phyloP scores from a whole-genome alignment of 2,888 invertebrate species.

The Crocallis elinguaria region DNA sequence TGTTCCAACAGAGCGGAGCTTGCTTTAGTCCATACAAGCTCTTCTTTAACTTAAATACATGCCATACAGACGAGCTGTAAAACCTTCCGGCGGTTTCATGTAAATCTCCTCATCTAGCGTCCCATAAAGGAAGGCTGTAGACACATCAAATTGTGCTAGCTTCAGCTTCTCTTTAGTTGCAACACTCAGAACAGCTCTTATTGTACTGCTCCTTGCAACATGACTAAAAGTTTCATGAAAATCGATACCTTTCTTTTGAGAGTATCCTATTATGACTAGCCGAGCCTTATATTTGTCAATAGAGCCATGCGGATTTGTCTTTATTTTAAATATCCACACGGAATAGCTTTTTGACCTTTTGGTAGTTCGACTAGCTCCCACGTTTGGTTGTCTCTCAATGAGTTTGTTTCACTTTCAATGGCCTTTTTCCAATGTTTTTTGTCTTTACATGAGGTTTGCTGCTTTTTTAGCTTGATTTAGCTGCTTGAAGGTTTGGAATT shows the following conservation, averaged over 20 bases:
- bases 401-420: no score
- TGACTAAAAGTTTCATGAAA: neutral
- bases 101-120: neutral
- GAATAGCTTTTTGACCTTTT: neutral
- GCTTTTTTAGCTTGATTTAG: no score
- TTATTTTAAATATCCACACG: conserved; percentile 42
- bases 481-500: no score
- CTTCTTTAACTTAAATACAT: neutral
- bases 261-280: neutral
- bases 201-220: neutral
- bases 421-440: no score
- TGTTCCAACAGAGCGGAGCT: neutral
- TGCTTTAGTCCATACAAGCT: neutral
- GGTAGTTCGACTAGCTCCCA: neutral
- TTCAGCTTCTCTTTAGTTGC: neutral
- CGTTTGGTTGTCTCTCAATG: no score
- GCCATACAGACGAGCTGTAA: neutral
- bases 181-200: neutral
- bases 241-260: neutral
- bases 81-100: neutral
- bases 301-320: neutral
- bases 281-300: neutral
- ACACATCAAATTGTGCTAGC: neutral
- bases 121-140: neutral
- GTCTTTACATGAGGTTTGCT: no score